phyloP scores from a whole-genome alignment of 2,797 vertebrate genomes.

The Melanotaenia boesemani region DNA sequence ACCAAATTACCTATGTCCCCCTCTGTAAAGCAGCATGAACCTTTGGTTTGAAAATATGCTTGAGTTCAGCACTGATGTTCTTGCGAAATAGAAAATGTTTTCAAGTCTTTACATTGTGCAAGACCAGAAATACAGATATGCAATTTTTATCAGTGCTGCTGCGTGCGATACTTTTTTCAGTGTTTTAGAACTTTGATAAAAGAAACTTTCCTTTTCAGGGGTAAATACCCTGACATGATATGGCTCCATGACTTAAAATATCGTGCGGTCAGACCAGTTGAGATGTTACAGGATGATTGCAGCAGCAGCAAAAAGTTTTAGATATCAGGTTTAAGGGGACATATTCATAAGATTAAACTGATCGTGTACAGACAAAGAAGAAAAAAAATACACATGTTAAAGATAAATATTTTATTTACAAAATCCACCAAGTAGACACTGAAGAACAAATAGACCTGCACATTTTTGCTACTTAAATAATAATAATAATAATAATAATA shows the following conservation, averaged over 20 bases:
- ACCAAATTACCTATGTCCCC: constrained; percentile 10
- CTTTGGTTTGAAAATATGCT: neutral
- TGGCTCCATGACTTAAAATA: neutral
- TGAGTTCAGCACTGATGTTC: constrained; percentile 4
- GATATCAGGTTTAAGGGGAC: constrained; percentile 1
- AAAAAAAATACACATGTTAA: neutral
- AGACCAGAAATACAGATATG: constrained; percentile 44
- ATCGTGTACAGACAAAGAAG: neutral
- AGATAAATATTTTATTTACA: neutral
- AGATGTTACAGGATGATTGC: constrained; percentile 18
- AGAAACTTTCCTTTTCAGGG: constrained; percentile 29
- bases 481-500: neutral
- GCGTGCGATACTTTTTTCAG: constrained; percentile 33
- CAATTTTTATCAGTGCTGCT: constrained; percentile 2
- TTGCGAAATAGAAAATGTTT: constrained; percentile 5
- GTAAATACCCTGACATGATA: constrained; percentile 21
- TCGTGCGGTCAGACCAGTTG: constrained; percentile 5
- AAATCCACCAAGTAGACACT: constrained; percentile 1
- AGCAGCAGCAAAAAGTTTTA: neutral
- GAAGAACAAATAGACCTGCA: neutral
- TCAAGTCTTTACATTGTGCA: constrained; percentile 40
- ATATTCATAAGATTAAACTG: neutral
- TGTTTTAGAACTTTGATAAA: constrained; percentile 37
- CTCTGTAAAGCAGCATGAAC: constrained; percentile 10
- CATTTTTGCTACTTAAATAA: neutral